Evolutionary conservation across 2,113 vertebrate species (phyloP).

Genomic region (Circaetus gallicus): DNA sequence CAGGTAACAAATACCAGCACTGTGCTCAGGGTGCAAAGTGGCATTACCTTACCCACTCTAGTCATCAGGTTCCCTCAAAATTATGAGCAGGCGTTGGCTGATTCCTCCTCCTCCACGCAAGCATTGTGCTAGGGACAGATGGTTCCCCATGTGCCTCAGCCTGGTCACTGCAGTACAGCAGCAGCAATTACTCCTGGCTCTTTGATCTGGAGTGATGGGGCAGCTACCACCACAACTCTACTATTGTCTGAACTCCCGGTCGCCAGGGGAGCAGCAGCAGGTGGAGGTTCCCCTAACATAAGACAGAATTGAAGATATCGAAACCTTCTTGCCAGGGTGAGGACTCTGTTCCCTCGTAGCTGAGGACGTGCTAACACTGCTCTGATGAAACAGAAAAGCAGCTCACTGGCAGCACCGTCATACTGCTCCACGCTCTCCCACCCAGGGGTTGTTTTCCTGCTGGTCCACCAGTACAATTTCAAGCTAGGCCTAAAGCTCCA

Average conservation of each 20-base stretch:
- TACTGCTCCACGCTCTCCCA: background rate
- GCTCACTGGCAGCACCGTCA: background rate
- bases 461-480: background rate
- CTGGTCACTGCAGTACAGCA: background rate
- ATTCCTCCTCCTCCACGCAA: background rate
- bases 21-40: background rate
- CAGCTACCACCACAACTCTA: background rate
- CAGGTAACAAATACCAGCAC: background rate
- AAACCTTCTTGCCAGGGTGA: background rate
- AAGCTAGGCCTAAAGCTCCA: background rate
- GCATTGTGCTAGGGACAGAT: background rate
- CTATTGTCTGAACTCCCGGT: fast-evolving
- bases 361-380: background rate
- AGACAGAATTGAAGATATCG: fast-evolving
- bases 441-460: background rate
- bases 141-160: background rate
- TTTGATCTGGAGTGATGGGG: background rate
- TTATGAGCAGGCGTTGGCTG: background rate
- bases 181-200: background rate
- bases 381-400: background rate
- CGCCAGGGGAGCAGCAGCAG: background rate
- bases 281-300: background rate
- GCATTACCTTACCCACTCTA: background rate
- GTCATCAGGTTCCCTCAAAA: background rate
- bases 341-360: background rate